Evolutionary conservation across 2,888 invertebrate genomes (phyloP).

Genomic region (Villa cingulata): DNA sequence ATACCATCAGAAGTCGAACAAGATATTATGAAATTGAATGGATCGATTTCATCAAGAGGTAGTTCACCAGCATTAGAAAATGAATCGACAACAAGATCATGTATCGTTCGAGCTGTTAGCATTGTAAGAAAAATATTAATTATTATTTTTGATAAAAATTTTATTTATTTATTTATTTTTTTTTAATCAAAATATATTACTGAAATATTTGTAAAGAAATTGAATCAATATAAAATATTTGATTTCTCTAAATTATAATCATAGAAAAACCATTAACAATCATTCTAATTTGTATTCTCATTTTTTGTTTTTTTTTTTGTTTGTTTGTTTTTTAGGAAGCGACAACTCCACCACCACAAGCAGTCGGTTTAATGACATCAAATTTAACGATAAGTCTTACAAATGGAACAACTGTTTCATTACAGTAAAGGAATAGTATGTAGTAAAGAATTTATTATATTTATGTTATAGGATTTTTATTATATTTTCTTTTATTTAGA

Average conservation of each 20-base stretch:
- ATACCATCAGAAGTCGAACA: slow-evolving; percentile 21
- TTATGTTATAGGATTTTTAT: too few relatives aligned
- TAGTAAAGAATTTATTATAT: too few relatives aligned
- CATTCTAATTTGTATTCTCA: too few relatives aligned
- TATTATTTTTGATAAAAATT: not conserved
- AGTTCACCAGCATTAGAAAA: slow-evolving; percentile 30
- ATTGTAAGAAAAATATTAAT: slow-evolving; percentile 28
- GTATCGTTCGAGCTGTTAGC: slow-evolving; percentile 34
- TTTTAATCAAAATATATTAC: not conserved
- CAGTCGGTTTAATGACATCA: slow-evolving; percentile 26
- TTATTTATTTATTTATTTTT: not conserved
- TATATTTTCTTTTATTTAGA: too few relatives aligned
- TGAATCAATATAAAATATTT: too few relatives aligned
- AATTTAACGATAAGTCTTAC: slow-evolving; percentile 28
- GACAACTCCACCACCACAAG: slow-evolving; percentile 12
- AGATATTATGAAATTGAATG: slow-evolving; percentile 30
- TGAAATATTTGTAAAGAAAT: not conserved
- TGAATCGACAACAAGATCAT: slow-evolving; percentile 19
- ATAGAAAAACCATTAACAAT: too few relatives aligned
- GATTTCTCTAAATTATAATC: not conserved
- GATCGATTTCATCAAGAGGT: slow-evolving; percentile 31
- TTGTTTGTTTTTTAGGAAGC: slow-evolving; percentile 11
- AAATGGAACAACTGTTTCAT: slow-evolving; percentile 23
- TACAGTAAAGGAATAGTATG: slow-evolving; percentile 11
- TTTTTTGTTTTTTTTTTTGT: too few relatives aligned